Evolutionary conservation across 1,140 invertebrate species (phyloP).

Genomic region (Microplitis mediator): DNA sequence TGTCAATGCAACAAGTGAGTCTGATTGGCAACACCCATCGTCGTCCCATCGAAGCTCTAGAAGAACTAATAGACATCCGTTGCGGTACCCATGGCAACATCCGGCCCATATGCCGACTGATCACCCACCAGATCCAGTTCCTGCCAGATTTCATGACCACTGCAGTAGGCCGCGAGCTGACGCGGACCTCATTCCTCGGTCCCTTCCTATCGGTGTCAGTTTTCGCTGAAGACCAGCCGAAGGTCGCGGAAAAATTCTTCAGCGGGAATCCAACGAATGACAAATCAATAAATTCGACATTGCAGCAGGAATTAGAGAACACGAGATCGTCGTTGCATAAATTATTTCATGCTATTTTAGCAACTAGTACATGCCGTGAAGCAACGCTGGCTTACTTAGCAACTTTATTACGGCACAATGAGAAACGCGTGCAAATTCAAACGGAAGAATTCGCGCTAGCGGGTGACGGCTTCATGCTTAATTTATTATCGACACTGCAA

Average conservation of each 20-base stretch:
- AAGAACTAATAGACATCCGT: slow-evolving; percentile 76
- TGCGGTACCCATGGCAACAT: slow-evolving; percentile 63
- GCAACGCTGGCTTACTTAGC: slow-evolving; percentile 79
- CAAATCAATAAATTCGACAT: slow-evolving; percentile 67
- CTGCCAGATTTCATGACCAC: slow-evolving; percentile 74
- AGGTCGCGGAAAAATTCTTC: slow-evolving; percentile 74
- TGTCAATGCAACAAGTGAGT: slow-evolving; percentile 72
- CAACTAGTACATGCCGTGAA: slow-evolving; percentile 78
- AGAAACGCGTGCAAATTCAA: slow-evolving; percentile 87
- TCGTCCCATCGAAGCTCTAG: slow-evolving; percentile 69
- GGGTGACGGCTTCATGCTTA: slow-evolving; percentile 94
- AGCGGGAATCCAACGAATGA: slow-evolving; percentile 64
- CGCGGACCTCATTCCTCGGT: slow-evolving; percentile 82
- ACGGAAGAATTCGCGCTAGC: slow-evolving; percentile 84
- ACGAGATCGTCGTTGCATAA: slow-evolving; percentile 76
- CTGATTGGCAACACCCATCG: slow-evolving; percentile 75
- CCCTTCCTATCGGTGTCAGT: slow-evolving; percentile 89
- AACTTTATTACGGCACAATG: slow-evolving; percentile 77
- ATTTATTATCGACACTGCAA: slow-evolving; percentile 89
- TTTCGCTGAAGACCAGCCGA: slow-evolving; percentile 90
- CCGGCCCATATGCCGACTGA: slow-evolving; percentile 79
- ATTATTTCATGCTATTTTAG: slow-evolving; percentile 82
- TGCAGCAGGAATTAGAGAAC: slow-evolving; percentile 76
- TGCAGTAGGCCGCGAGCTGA: slow-evolving; percentile 80
- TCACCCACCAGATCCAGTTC: slow-evolving; percentile 78